Evolutionary conservation across 2,888 invertebrate genomes (phyloP), one percentile per base, ranked within the genome.

Genomic region (Caenorhabditis wallacei): DNA sequence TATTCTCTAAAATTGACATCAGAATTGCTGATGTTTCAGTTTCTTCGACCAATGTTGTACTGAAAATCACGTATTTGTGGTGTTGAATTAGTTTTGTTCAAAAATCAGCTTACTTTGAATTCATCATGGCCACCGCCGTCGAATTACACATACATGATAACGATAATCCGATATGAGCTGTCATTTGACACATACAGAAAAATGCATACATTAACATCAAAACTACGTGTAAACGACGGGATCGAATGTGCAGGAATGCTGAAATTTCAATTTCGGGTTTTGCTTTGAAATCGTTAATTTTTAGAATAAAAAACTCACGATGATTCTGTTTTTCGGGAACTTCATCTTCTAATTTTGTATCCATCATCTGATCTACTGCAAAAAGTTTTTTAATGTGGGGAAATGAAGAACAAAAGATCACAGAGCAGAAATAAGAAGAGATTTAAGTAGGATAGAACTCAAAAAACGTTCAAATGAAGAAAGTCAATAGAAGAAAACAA

Each of bases 81-180:
- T n/a, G n/a, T n/a, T n/a, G n/a, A 2, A 43, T 59, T 22, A 2
- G 13, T 24, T 22, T 59, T 37, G 22, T 3, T 5, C 10, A 11
- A 20, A n/a, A 56, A 37, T n/a, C 18, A 10, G 16, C 57, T 43
- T 63, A 71, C 68, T 51, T 69, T 18, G 40, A 11, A 18, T 26
- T 54, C 57, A 69, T 51, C 70, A 82, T 22, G 10, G 85, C 83
- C 20, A 88, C 84, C 13, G 88, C 89, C 18, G 89, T 89, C 2
- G 88, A 84, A 56, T 89, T 89, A 22, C 87, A 85, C 86, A 89
- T 88, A 43, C 89, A 89, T 18, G 84, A 85, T 71, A 89, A 48
- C 10, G 89, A 82, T 68, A 89, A 82, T 68, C 89, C 88, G 24
- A 89, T 85, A 53, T 85, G 88, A 18, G 82, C 76, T 10, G 87